A percentile compares a stretch with the other conserved stretches of the same genome.
phyloP scores from a whole-genome alignment of 2,888 invertebrate species.

The Euplagia quadripunctaria region DNA sequence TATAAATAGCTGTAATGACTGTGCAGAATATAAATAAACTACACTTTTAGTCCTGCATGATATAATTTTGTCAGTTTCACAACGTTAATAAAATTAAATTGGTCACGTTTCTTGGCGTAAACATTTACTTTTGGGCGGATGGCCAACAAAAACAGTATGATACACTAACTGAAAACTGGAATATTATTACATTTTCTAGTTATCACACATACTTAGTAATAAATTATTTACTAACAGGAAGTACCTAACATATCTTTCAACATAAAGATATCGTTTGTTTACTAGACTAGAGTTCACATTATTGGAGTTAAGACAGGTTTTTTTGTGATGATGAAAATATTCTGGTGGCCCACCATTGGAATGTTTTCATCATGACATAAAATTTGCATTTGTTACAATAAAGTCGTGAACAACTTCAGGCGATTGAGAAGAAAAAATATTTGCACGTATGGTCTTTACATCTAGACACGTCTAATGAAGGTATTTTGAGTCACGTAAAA shows the following conservation, averaged over 20 bases:
- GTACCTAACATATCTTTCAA: no score
- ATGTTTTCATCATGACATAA: no score
- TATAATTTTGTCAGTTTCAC: slow-evolving; percentile 49
- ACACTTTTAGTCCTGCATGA: slow-evolving; percentile 50
- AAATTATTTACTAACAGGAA: slow-evolving; percentile 10
- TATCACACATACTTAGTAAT: not conserved
- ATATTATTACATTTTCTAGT: not conserved
- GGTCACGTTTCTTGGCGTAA: slow-evolving; percentile 68
- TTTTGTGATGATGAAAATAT: no score
- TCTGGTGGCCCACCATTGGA: no score
- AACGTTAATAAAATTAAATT: slow-evolving; percentile 54
- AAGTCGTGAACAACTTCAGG: no score
- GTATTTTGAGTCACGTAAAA: no score
- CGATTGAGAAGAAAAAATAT: no score
- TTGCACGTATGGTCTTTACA: no score
- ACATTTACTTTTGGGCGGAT: slow-evolving; percentile 59
- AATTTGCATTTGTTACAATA: no score
- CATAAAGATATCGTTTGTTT: slow-evolving; percentile 8
- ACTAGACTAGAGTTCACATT: slow-evolving; percentile 9
- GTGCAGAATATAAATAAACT: slow-evolving; percentile 56
- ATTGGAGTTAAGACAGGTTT: slow-evolving; percentile 1
- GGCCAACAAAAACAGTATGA: slow-evolving; percentile 59
- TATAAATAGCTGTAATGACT: slow-evolving; percentile 55
- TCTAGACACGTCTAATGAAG: no score
- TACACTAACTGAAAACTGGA: slow-evolving; percentile 33